Conservation (phyloP, 2,888 invertebrate species). For the Molanna angustata region DNA sequence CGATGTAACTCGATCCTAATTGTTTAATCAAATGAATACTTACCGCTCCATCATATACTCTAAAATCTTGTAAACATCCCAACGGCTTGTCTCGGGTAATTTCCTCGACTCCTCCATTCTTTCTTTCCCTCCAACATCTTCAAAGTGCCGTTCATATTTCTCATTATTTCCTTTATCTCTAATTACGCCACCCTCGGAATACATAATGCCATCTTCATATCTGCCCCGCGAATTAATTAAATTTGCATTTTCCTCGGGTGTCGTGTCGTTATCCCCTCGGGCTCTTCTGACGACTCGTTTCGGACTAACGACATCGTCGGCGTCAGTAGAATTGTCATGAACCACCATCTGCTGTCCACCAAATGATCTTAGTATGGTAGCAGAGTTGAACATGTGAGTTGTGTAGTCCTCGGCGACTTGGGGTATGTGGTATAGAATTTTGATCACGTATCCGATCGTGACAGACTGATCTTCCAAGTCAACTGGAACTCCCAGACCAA, state of each 20-base stretch:
- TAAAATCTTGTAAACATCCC: slow-evolving; percentile 65
- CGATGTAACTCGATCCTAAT: not conserved
- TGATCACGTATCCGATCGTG: slow-evolving; percentile 63
- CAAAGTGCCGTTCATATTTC: slow-evolving; percentile 9
- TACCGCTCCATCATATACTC: slow-evolving; percentile 60
- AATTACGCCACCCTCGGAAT: slow-evolving; percentile 21
- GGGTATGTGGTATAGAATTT: slow-evolving; percentile 65
- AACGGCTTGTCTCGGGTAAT: slow-evolving; percentile 49
- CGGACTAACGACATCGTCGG: too few relatives aligned
- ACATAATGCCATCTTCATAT: slow-evolving; percentile 6
- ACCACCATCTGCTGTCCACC: slow-evolving; percentile 33
- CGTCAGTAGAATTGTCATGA: too few relatives aligned
- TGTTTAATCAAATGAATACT: slow-evolving; percentile 26
- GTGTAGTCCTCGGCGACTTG: slow-evolving; percentile 61
- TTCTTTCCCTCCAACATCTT: slow-evolving; percentile 16
- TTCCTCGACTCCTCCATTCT: slow-evolving; percentile 29
- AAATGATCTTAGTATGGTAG: slow-evolving; percentile 11
- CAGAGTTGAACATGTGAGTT: slow-evolving; percentile 43
- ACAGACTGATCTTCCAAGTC: slow-evolving; percentile 61
- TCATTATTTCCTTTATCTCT: slow-evolving; percentile 7
- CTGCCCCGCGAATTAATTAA: slow-evolving; percentile 5
- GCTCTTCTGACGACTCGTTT: not conserved
- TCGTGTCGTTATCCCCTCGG: not conserved
- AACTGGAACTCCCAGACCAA: slow-evolving; percentile 65
- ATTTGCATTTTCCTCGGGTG: not conserved